Percentiles rank a stretch among this genome's conserved stretches.
Evolutionary conservation across 2,888 invertebrate genomes (phyloP).

Genomic region (Iselma pallidipennis): DNA sequence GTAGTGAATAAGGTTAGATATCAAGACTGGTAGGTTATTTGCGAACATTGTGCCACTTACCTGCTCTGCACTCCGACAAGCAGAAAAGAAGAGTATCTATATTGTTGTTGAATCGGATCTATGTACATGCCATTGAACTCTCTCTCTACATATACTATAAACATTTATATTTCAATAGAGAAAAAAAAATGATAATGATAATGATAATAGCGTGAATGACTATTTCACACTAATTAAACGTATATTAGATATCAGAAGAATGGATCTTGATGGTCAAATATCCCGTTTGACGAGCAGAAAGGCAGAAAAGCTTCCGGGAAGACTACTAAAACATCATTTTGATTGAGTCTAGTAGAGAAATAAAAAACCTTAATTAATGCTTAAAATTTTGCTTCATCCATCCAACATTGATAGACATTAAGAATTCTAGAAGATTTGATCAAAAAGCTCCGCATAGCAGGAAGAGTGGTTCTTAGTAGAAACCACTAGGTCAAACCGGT

Average conservation of each 20-base stretch:
- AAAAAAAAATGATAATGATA: no score
- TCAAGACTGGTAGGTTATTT: constrained; percentile 49
- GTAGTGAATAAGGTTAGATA: constrained; percentile 49
- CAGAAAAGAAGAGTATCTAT: constrained; percentile 54
- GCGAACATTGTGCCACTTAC: constrained; percentile 54
- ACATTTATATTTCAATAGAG: no score
- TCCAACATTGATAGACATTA: background rate
- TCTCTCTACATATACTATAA: no score
- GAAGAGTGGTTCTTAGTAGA: constrained; percentile 20
- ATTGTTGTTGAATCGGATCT: constrained; percentile 42
- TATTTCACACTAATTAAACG: no score
- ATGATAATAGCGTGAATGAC: background rate
- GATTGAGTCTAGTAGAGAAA: no score
- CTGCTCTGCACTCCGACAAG: constrained; percentile 46
- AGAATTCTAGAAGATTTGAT: background rate
- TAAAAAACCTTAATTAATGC: no score
- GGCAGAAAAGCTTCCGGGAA: no score
- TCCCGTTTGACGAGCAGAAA: no score
- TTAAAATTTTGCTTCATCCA: background rate
- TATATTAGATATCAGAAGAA: no score
- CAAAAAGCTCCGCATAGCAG: background rate
- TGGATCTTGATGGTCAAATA: no score
- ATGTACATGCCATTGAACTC: constrained; percentile 38
- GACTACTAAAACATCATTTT: no score
- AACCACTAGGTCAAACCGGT: constrained; percentile 48